Evolutionary conservation across 2,113 vertebrate genomes (phyloP).

Genomic region (Tenebrosternarchus preto): DNA sequence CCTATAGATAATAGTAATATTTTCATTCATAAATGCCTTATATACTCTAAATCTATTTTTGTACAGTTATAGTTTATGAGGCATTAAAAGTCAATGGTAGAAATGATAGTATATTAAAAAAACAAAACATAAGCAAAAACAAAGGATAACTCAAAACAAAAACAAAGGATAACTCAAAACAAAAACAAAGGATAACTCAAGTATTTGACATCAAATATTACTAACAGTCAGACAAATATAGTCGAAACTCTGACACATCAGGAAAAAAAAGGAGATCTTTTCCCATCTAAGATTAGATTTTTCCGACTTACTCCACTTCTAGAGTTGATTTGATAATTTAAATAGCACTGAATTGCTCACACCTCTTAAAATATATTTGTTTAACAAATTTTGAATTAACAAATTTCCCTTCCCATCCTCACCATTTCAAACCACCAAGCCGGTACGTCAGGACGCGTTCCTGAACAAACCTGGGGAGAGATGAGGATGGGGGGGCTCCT

Average conservation of each 20-base stretch:
- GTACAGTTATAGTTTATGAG: conserved; percentile 29
- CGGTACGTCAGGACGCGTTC: neutral
- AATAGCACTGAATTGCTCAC: conserved; percentile 1
- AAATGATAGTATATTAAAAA: conserved; percentile 27
- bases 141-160: conserved; percentile 26
- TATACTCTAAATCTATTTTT: conserved; percentile 33
- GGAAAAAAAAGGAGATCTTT: conserved; percentile 20
- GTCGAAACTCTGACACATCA: conserved; percentile 22
- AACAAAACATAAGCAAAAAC: neutral
- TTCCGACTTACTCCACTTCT: neutral
- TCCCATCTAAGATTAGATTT: neutral
- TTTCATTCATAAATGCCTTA: conserved; percentile 46
- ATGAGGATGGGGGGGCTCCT: neutral
- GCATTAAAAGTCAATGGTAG: conserved; percentile 25
- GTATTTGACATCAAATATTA: conserved; percentile 48
- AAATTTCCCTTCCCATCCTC: neutral
- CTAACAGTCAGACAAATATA: conserved; percentile 49
- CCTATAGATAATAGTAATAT: conserved; percentile 36
- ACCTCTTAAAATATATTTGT: neutral
- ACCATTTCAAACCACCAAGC: neutral
- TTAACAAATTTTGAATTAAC: no score
- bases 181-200: conserved; percentile 23
- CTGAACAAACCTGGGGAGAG: neutral
- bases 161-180: neutral
- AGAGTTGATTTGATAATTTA: neutral